Conservation (phyloP, 2,888 invertebrate species). For the Erpobdella octoculata region DNA sequence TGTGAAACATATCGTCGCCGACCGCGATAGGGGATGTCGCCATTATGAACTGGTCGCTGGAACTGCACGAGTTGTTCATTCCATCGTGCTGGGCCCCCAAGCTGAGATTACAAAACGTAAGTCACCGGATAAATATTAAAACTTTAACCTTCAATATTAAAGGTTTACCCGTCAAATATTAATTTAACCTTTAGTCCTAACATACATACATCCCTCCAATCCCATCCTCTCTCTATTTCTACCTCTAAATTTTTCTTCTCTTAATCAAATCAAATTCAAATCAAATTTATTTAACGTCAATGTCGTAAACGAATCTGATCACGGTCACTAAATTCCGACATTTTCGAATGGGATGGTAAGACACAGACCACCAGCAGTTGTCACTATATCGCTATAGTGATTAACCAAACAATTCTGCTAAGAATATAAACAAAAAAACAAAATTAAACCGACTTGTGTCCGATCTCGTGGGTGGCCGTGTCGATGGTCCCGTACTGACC, state of each 20-base stretch:
- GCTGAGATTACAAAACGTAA: too few relatives aligned
- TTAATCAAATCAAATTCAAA: too few relatives aligned
- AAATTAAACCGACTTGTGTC: constrained; percentile 38
- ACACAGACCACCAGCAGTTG: neutral
- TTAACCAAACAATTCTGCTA: neutral
- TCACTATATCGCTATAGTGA: neutral
- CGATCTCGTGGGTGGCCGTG: constrained; percentile 40
- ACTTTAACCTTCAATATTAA: too few relatives aligned
- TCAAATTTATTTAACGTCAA: too few relatives aligned
- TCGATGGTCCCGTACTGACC: constrained; percentile 32
- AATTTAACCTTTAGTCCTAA: too few relatives aligned
- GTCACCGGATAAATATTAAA: too few relatives aligned
- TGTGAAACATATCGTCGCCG: constrained; percentile 33
- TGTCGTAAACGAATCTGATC: neutral
- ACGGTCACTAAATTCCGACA: too few relatives aligned
- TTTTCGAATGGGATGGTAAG: too few relatives aligned
- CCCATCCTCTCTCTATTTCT: too few relatives aligned
- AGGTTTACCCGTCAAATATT: too few relatives aligned
- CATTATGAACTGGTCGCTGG: constrained; percentile 40
- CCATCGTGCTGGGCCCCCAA: constrained; percentile 42
- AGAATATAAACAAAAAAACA: neutral
- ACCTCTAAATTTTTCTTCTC: too few relatives aligned
- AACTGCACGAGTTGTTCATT: constrained; percentile 34
- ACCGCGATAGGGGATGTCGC: constrained; percentile 35
- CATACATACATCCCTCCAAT: too few relatives aligned